Evolutionary conservation across 1,140 invertebrate species (phyloP).

Genomic region (Drosophila tsacasi): DNA sequence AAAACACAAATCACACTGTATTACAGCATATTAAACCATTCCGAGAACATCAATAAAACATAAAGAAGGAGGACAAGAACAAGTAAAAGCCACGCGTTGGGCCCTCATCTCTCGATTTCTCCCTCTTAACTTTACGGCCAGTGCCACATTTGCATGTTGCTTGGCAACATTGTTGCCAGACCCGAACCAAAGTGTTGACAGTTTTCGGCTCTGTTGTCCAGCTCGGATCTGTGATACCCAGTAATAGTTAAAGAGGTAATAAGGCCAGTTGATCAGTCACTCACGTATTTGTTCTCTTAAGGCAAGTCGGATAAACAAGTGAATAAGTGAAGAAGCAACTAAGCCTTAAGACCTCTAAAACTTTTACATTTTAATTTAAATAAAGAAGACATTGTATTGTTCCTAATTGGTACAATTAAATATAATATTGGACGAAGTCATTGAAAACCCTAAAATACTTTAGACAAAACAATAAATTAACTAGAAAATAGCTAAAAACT

Average conservation of each 20-base stretch:
- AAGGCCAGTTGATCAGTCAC: not conserved
- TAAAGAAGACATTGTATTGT: not conserved
- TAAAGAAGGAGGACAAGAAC: constrained; percentile 38
- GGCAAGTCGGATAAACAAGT: not conserved
- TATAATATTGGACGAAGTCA: not conserved
- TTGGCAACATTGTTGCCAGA: constrained; percentile 69
- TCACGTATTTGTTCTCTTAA: not conserved
- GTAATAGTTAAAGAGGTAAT: too few relatives aligned
- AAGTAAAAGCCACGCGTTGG: constrained; percentile 16
- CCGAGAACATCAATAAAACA: constrained; percentile 73
- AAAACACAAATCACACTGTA: constrained; percentile 66
- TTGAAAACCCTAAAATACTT: not conserved
- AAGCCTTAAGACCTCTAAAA: too few relatives aligned
- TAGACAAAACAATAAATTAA: not conserved
- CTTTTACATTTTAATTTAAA: not conserved
- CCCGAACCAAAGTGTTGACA: constrained; percentile 49
- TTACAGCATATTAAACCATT: constrained; percentile 71
- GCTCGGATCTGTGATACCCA: constrained; percentile 1
- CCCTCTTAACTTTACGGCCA: constrained; percentile 15
- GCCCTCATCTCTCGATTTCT: constrained; percentile 10
- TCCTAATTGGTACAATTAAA: not conserved
- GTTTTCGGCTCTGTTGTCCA: constrained; percentile 12
- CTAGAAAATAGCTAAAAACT: not conserved
- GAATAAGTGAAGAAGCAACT: not conserved
- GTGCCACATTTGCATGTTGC: constrained; percentile 55